Evolutionary conservation across 2,113 vertebrate species (phyloP).

Genomic region (Rhagologus leucostigma): DNA sequence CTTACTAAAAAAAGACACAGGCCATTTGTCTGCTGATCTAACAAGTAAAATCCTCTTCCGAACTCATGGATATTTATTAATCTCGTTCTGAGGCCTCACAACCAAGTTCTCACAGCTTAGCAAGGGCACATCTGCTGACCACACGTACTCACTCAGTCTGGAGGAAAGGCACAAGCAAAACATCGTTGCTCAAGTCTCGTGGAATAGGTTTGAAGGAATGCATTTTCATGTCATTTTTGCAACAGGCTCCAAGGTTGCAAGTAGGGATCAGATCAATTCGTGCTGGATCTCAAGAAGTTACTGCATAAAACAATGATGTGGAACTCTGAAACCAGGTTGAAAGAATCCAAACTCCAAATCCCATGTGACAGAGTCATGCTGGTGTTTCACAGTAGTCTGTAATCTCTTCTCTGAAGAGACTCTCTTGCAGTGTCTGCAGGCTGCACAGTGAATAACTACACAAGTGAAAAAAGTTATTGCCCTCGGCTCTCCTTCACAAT

Average conservation of each 20-base stretch:
- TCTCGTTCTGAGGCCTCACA: not conserved
- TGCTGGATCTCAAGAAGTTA: not conserved
- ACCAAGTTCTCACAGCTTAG: not conserved
- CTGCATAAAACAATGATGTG: fast-evolving
- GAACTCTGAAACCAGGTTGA: not conserved
- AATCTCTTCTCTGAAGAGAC: not conserved
- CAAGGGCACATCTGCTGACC: not conserved
- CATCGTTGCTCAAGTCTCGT: fast-evolving
- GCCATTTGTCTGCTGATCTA: not conserved
- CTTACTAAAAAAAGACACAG: not conserved
- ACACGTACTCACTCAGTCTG: not conserved
- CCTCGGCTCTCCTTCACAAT: not conserved
- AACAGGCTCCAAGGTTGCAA: not conserved
- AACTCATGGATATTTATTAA: not conserved
- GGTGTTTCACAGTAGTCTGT: not conserved
- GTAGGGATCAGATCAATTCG: not conserved
- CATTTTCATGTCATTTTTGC: not conserved
- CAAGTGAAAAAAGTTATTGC: not conserved
- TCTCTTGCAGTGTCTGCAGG: not conserved
- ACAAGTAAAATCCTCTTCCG: not conserved
- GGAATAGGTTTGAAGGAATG: not conserved
- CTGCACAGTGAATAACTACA: not conserved
- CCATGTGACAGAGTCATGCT: not conserved
- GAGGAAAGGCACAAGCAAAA: not conserved
- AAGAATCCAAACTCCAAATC: not conserved